Base-by-base conservation (phyloP, 30 jellyfish, hydroid and myxozoan species). In the Aurelia aurita complex sp. Pacific region DNA sequence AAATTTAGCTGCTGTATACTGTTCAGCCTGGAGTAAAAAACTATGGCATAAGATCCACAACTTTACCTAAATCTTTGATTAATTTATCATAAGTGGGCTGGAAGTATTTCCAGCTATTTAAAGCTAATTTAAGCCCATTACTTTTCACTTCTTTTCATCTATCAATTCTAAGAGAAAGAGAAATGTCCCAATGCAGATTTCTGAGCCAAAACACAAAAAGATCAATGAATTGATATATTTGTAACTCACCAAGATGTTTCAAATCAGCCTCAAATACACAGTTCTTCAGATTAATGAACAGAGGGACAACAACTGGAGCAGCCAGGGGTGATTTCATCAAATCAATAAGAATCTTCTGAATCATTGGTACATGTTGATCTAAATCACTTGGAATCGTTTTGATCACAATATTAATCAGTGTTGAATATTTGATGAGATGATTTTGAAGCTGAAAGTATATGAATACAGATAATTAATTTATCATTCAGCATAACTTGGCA, bases 161-260 rank as follows among this genome's bases (percentile, higher is more conserved):
- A 38, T 38, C 5, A 38, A 1, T 38, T 38, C 50, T 5, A 38
- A 38, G 5, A 2, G 0, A 38, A 38, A 38, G 50, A 38, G 57
- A 46, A 46, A 46, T 46, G 4, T 46, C 15, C 15, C 12, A 46
- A 46, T 0, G 12, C 5, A 14, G 4, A 5, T 23, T 13, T 23
- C 76, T 71, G 23, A 71, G 57, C 68, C 19, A 23, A 5, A 66
- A 66, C 6, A 5, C 19, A 16, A 15, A 66, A 71, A 53, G 53
- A 38, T 5, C 0, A 38, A 23, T 23, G 29, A 23, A 23, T 23
- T 0, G 29, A 40, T 5, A 10, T 3, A 73, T 17, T 6, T n/a
- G 9, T 32, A 7, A 52, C 88, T 40, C 67, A 88, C 98, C 98
- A 6, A 92, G 92, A 73, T 92, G 95, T 46, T 67, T 80, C 35